Evolutionary conservation across 2,888 invertebrate genomes (phyloP).

Genomic region (Aphodius granarius): DNA sequence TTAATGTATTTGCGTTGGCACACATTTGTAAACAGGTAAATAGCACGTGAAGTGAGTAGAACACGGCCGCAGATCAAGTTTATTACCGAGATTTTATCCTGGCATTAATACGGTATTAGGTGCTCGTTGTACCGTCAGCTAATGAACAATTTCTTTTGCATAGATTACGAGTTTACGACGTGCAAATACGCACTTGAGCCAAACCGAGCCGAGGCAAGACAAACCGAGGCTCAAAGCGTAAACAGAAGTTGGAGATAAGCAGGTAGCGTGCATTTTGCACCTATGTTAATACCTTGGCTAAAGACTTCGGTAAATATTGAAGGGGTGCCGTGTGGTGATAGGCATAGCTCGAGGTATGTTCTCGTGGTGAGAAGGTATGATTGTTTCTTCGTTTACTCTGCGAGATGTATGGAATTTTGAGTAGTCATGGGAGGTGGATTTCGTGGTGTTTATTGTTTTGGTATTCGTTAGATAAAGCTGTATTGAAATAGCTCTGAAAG

Average conservation of each 20-base stretch:
- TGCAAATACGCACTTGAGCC: neutral
- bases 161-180: neutral
- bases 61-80: neutral
- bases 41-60: neutral
- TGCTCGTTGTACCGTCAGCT: neutral
- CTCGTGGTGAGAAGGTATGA: neutral
- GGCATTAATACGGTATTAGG: neutral
- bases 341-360: neutral
- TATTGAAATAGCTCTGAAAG: no score
- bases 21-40: neutral
- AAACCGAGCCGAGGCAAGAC: neutral
- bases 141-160: neutral
- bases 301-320: neutral
- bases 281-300: neutral
- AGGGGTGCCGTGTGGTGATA: neutral
- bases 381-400: neutral
- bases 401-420: neutral
- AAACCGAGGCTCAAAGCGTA: neutral
- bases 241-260: neutral
- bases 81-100: neutral
- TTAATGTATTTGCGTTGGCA: neutral
- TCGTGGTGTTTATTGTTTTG: neutral
- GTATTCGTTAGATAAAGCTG: no score
- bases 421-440: neutral
- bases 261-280: neutral